phyloP scores from a whole-genome alignment of 2,797 vertebrate species.

The Betta splendens region DNA sequence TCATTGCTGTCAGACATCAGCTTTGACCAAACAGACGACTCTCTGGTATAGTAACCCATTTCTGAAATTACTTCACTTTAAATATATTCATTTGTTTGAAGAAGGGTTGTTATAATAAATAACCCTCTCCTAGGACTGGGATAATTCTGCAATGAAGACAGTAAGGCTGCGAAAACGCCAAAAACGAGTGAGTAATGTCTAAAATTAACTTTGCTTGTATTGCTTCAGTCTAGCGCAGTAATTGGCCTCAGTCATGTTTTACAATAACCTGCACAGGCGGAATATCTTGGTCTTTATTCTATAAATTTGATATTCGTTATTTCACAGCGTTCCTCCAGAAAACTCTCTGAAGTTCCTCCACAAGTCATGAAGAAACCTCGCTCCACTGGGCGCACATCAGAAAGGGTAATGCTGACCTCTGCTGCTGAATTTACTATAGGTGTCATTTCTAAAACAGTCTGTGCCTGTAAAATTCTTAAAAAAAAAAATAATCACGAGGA shows the following conservation, averaged over 20 bases:
- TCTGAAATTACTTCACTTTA: neutral
- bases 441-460: neutral
- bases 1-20: constrained; percentile 95
- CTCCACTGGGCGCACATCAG: constrained; percentile 81
- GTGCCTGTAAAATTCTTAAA: neutral
- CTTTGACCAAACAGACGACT: constrained; percentile 95
- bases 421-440: constrained; percentile 20
- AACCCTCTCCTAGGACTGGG: constrained; percentile 85
- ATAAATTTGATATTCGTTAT: constrained; percentile 1
- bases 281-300: constrained; percentile 2
- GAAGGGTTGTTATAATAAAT: neutral
- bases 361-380: constrained; percentile 86
- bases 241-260: neutral
- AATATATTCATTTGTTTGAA: neutral
- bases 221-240: neutral
- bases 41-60: constrained; percentile 80
- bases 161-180: constrained; percentile 89
- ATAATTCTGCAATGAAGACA: constrained; percentile 87
- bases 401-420: constrained; percentile 82
- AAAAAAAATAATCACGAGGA: neutral
- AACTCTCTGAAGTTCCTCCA: constrained; percentile 84
- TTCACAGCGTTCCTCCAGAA: constrained; percentile 88
- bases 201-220: neutral
- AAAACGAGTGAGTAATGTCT: constrained; percentile 84
- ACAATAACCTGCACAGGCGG: neutral